These are phyloP conservation scores for Cephalophus harveyi DNA, from an alignment of 2,113 vertebrate genomes.

Conservation along the genomic window DNA sequence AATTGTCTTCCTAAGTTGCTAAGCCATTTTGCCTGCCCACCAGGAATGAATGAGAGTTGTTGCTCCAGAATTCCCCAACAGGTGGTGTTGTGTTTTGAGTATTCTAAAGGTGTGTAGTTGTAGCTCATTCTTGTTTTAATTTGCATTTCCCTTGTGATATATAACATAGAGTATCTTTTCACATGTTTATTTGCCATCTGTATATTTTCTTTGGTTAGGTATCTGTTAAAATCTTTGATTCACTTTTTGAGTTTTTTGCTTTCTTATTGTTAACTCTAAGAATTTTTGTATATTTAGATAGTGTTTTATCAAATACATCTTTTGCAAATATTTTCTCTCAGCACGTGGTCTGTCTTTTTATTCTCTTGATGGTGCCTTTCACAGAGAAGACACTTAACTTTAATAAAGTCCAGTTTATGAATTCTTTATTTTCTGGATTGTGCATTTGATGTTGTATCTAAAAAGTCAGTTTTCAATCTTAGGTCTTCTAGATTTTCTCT, in stretches of 20 bases:
- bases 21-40: neutral
- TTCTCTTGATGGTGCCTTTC: neutral
- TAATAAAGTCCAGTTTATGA: neutral
- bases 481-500: neutral
- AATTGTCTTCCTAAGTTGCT: neutral
- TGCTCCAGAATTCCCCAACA: neutral
- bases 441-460: neutral
- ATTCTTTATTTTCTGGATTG: neutral
- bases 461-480: neutral
- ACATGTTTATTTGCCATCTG: neutral
- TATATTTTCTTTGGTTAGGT: neutral
- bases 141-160: neutral
- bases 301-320: neutral
- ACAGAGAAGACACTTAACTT: neutral
- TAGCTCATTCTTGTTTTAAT: neutral
- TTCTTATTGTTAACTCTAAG: neutral
- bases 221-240: neutral
- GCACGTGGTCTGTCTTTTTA: neutral
- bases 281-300: neutral
- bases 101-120: neutral
- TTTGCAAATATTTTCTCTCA: conserved; percentile 2
- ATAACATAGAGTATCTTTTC: neutral
- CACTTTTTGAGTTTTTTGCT: neutral
- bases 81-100: neutral
- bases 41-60: neutral